Evolutionary conservation across 2,113 vertebrate species (phyloP).

Genomic region (Anguilla rostrata): DNA sequence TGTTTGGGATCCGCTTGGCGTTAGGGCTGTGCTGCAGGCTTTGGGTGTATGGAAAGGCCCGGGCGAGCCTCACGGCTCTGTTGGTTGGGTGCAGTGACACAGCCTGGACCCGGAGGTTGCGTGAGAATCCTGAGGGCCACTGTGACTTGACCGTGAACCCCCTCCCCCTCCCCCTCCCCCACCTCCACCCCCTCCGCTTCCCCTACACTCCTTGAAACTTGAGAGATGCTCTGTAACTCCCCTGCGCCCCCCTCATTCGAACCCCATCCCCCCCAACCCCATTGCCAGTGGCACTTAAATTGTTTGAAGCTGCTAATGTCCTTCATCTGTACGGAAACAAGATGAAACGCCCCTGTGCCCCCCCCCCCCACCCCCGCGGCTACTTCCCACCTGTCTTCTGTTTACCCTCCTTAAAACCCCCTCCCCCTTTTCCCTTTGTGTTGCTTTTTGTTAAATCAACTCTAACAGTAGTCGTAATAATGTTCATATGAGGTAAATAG

Average conservation of each 20-base stretch:
- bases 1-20: too few relatives aligned
- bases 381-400: background rate
- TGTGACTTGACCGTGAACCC: constrained; percentile 3
- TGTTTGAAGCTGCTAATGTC: constrained; percentile 39
- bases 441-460: too few relatives aligned
- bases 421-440: constrained; percentile 4
- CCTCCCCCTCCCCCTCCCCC: too few relatives aligned
- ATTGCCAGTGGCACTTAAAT: constrained; percentile 18
- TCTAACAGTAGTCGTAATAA: too few relatives aligned
- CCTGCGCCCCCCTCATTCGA: constrained; percentile 11
- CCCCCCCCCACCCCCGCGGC: background rate
- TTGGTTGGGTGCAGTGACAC: background rate
- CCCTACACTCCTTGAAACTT: background rate
- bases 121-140: background rate
- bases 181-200: background rate
- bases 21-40: too few relatives aligned
- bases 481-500: too few relatives aligned
- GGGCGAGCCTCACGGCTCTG: too few relatives aligned
- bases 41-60: too few relatives aligned
- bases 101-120: background rate
- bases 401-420: background rate
- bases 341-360: constrained; percentile 23
- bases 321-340: constrained; percentile 39
- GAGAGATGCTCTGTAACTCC: constrained; percentile 9
- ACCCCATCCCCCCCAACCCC: constrained; percentile 6